Base-by-base conservation (phyloP, 2,888 invertebrate species). In the Phanerotoma sp. region DNA sequence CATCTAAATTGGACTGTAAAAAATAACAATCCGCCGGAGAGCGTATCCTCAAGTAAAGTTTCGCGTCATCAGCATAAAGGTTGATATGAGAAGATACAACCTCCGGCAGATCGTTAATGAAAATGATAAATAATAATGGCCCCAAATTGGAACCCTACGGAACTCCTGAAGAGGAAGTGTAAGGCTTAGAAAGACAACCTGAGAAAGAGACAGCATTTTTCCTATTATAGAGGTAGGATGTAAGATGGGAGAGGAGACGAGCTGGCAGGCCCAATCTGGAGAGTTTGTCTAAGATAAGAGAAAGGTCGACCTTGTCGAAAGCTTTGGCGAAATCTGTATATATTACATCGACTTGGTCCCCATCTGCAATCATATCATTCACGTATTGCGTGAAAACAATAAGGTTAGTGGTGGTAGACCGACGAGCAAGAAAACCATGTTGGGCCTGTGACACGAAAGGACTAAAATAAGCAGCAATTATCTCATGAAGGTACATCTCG, bases 131-230 rank as follows among this genome's bases (percentile, higher is more conserved):
- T 13, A 47, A n/a, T 5, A 47, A 16, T 4, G 47, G 47, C 2
- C 35, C 47, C 6, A 47, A 16, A n/a, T 35, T 37, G 21, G 47
- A 47, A 9, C 37, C 37, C 22, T 47, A 37, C 5, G 47, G 47
- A 15, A 37, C 22, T 6, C 47, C 37, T 10, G 37, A n/a, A n/a
- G n/a, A n/a, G n/a, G n/a, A n/a, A n/a, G n/a, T n/a, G n/a, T n/a
- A n/a, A n/a, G n/a, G n/a, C 35, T 35, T n/a, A 25, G 35, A 5
- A 33, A 15, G 15, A 20, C 35, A 5, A 13, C 7, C 10, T 15
- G 11, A n/a, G 10, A 33, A 37, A 2, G n/a, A 13, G 4, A 47
- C 47, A 3, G 7, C 7, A 6, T 35, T 15, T 9, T 18, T 22
- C n/a, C 37, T 35, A 15, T 15, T n/a, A 4, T 5, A 35, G 3